Conservation (phyloP, 2,888 invertebrate species). For the Proisotoma minuta region DNA sequence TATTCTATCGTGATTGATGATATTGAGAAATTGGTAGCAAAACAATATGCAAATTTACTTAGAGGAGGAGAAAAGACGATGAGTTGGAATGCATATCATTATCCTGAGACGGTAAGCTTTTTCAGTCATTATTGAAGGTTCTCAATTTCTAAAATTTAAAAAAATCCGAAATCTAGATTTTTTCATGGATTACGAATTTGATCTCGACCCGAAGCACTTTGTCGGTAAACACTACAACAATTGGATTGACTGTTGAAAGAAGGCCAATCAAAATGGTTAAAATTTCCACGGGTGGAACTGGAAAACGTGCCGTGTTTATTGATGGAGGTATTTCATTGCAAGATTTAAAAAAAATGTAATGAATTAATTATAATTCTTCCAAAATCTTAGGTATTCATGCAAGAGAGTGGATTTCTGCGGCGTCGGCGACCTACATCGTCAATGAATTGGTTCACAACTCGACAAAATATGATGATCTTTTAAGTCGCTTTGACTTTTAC, state of each 20-base stretch:
- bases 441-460: conserved; percentile 19
- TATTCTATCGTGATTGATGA: conserved; percentile 28
- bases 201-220: conserved; percentile 5
- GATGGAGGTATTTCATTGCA: conserved; percentile 18
- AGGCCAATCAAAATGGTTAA: conserved; percentile 23
- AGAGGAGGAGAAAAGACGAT: conserved; percentile 14
- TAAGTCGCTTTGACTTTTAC: conserved; percentile 26
- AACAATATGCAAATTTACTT: conserved; percentile 19
- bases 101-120: conserved; percentile 25
- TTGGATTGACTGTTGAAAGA: conserved; percentile 23
- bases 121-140: background rate
- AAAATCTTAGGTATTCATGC: conserved; percentile 26
- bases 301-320: conserved; percentile 26
- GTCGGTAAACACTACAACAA: conserved; percentile 17
- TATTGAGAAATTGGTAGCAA: conserved; percentile 22
- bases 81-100: conserved; percentile 33
- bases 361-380: too few species aligned
- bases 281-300: conserved; percentile 19
- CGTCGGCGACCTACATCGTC: conserved; percentile 24
- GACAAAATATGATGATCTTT: conserved; percentile 1
- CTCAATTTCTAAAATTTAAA: background rate
- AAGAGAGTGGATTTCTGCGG: conserved; percentile 21
- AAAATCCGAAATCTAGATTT: conserved; percentile 15
- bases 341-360: too few species aligned
- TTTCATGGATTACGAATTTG: conserved; percentile 20